phyloP scores from a whole-genome alignment of 2,888 invertebrate genomes.

The Troglohyphantes excavatus region DNA sequence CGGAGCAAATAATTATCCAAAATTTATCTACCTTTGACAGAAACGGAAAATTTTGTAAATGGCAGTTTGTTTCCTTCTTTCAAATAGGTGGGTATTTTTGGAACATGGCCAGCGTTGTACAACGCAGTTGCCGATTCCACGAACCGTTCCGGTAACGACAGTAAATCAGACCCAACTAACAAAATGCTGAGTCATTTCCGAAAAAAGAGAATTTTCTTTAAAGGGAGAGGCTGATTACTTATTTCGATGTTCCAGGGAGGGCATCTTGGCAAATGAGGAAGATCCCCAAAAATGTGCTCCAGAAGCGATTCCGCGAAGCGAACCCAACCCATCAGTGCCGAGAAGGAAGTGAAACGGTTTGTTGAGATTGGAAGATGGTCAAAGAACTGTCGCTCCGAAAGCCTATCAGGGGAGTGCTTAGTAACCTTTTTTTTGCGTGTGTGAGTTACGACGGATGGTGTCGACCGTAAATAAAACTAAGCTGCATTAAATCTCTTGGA shows the following conservation, averaged over 20 bases:
- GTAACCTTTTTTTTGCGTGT: not conserved
- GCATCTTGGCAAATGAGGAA: not conserved
- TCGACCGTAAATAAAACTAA: not conserved
- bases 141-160: not conserved
- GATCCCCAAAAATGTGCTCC: not conserved
- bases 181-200: not conserved
- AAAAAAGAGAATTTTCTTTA: not conserved
- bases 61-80: too few relatives aligned
- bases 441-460: constrained; percentile 4
- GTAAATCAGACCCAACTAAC: not conserved
- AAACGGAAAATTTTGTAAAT: too few relatives aligned
- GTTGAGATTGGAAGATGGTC: constrained; percentile 52
- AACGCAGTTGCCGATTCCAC: not conserved
- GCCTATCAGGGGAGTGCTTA: not conserved
- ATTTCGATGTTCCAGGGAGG: not conserved
- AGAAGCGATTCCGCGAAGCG: not conserved
- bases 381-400: constrained; percentile 36
- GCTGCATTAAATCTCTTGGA: not conserved
- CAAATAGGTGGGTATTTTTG: too few relatives aligned
- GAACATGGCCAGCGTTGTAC: too few relatives aligned
- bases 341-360: not conserved
- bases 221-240: constrained; percentile 6
- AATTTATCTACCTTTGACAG: too few relatives aligned
- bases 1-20: too few relatives aligned
- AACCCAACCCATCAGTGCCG: not conserved